Conservation (phyloP, 2,113 vertebrate species). For the Phaethornis superciliosus region DNA sequence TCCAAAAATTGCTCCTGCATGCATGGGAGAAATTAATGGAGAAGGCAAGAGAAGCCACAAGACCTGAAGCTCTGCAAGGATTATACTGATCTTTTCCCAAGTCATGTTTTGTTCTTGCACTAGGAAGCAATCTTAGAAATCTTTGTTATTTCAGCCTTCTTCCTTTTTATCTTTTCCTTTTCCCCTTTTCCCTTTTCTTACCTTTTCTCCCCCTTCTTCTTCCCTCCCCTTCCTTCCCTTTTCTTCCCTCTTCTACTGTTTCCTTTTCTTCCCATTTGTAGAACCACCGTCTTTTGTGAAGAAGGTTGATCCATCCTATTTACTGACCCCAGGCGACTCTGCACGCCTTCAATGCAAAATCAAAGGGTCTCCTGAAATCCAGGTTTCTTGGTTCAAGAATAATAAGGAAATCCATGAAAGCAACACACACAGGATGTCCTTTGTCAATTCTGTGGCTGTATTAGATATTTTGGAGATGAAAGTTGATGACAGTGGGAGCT, state of each 20-base stretch:
- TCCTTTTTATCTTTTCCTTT: conserved; percentile 29
- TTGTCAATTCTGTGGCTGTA: conserved; percentile 83
- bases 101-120: neutral
- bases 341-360: conserved; percentile 90
- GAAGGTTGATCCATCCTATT: conserved; percentile 92
- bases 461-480: conserved; percentile 85
- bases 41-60: neutral
- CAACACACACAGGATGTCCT: conserved; percentile 87
- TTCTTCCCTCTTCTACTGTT: neutral
- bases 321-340: conserved; percentile 91
- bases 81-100: neutral
- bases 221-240: conserved; percentile 1
- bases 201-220: neutral
- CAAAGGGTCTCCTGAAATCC: conserved; percentile 94
- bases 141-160: conserved; percentile 29
- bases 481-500: conserved; percentile 90
- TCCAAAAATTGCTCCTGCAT: neutral
- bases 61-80: neutral
- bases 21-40: neutral
- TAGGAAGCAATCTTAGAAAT: conserved; percentile 3
- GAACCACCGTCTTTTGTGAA: conserved; percentile 94
- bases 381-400: conserved; percentile 94
- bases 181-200: neutral
- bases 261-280: conserved; percentile 69
- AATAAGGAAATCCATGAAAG: conserved; percentile 89